Evolutionary conservation across 1,140 invertebrate genomes (phyloP), one percentile per base, ranked within the genome.

Genomic region (Drosophila virilis): DNA sequence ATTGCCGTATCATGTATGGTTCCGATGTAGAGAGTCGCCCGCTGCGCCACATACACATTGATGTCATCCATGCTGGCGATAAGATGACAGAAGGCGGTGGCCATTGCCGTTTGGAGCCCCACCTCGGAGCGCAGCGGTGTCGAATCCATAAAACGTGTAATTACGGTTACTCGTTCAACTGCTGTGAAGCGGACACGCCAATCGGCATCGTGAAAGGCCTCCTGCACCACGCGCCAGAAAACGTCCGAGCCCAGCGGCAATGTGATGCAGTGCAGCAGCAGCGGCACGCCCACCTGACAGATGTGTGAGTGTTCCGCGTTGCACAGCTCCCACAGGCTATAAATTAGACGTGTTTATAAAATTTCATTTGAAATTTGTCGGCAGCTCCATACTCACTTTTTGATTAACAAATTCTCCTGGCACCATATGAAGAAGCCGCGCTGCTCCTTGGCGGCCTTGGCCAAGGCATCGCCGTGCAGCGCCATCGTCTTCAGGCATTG

Each of bases 371-470:
- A 7, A 22, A 2, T 2, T 28, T 12, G 0, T 28, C 9, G 0
- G 9, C 0, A 2, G 0, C 3, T 4, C 0, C 13, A 3, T 0
- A 93, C 94, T 93, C 94, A 98, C 97, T 98, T 98, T 91, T 97
- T 97, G 72, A 99, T 98, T 0, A 99, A 93, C 15, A 98, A 93
- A 93, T 98, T 99, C 93, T 99, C 98, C 92, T 99, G 98, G 76
- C 97, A 98, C 97, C 98, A 99, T 66, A 99, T 98, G 60, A 99
- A 96, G 93, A 99, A 99, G 50, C 98, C 98, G 78, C 97, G 94
- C 90, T 99, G 96, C 89, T 99, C 97, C 80, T 96, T 96, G 0
- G 97, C 95, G 0, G 97, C 97, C 79, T 96, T 96, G 32, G 95
- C 96, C 48, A 99, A 94, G 7, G 97, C 97, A 92, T 99, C 98